Base-by-base conservation (phyloP, 1,140 invertebrate species). In the Copidosoma floridanum region DNA sequence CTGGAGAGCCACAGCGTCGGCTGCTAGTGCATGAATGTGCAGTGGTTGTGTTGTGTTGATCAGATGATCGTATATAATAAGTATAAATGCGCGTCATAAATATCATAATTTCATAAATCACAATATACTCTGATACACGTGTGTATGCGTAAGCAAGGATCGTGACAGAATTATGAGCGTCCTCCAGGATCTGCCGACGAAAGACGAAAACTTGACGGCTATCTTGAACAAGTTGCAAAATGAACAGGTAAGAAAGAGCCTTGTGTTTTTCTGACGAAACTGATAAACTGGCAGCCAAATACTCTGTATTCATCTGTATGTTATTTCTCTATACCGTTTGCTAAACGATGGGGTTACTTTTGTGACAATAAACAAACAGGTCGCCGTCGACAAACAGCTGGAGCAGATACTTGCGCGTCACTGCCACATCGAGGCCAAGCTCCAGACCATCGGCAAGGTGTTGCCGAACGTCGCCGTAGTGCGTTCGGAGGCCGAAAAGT, bases 381-480 rank as follows among this genome's bases (percentile, higher is more conserved):
- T 83, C 48, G 70, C 76, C 37, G 74, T 87, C 14, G 80, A 84
- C 61, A 76, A 82, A 65, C 82, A 88, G 68, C 72, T 91, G 21
- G 81, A 86, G 55, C 75, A 76, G 38, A 79, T 90, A 51, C 65
- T 89, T 20, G 81, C 82, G 37, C 81, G 84, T 65, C 84, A 86
- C 68, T 79, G 78, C 63, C 82, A 84, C 26, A 69, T 90, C 10
- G 88, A 90, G 74, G 82, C 83, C 35, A 90, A 90, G 75, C 81
- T 91, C 47, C 81, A 82, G 67, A 81, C 78, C 50, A 79, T 87
- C 18, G 79, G 83, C 21, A 85, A 87, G 75, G 79, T 89, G 18
- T 79, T 90, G 43, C 86, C 89, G 18, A 88, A 87, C 68, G 74
- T 92, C 27, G 83, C 87, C 66, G 68, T 88, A 4, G 82, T 92